Evolutionary conservation across 2,888 invertebrate genomes (phyloP).

Genomic region (Torymus texanus): DNA sequence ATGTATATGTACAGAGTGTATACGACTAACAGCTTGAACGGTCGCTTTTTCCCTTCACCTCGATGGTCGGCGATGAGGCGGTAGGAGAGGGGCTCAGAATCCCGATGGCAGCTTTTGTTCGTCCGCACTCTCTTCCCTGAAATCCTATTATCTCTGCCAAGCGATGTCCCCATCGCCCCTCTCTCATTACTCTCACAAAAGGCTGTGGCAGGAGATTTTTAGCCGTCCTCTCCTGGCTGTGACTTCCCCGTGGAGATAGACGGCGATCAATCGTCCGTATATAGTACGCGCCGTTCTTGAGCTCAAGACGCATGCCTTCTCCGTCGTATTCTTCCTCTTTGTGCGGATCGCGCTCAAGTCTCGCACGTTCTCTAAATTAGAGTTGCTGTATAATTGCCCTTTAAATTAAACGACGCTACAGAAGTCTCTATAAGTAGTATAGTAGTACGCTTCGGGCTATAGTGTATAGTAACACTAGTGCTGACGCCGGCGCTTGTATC

Average conservation of each 20-base stretch:
- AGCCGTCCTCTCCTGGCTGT: neutral
- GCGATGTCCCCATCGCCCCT: neutral
- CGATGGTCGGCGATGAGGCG: too few relatives aligned
- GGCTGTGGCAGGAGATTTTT: conserved; percentile 23
- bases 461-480: too few relatives aligned
- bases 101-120: conserved; percentile 3
- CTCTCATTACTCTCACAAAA: conserved; percentile 39
- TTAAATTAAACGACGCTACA: too few relatives aligned
- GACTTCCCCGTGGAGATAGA: conserved; percentile 11
- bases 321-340: neutral
- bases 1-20: conserved; percentile 33
- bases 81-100: neutral
- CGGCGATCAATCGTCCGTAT: neutral
- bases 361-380: too few relatives aligned
- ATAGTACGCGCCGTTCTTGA: neutral
- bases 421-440: too few relatives aligned
- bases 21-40: conserved; percentile 20
- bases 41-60: neutral
- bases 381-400: too few relatives aligned
- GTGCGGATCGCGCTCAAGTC: conserved; percentile 10
- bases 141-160: conserved; percentile 38
- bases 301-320: neutral
- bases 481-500: too few relatives aligned
- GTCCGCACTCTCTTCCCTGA: neutral
- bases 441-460: too few relatives aligned